Percentiles rank a stretch among this genome's conserved stretches.
Conservation (phyloP, 64 coral and sea anemone genomes). For the Anthopleura sola region DNA sequence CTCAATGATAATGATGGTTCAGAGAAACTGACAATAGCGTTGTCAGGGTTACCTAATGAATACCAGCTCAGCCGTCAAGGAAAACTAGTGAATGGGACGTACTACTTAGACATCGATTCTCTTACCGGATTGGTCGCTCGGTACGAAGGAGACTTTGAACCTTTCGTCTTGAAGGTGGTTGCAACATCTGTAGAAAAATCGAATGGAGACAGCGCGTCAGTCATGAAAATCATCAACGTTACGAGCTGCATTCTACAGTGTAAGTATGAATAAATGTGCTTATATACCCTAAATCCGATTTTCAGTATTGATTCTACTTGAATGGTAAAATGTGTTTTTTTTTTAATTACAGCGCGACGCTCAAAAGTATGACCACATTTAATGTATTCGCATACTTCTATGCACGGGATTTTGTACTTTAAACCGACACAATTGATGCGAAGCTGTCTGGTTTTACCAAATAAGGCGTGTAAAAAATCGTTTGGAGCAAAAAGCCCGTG, state of each 20-base stretch:
- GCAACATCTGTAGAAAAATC: conserved; percentile 35
- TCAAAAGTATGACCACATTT: no score
- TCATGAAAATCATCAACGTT: conserved; percentile 20
- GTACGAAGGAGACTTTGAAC: conserved; percentile 8
- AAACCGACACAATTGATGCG: no score
- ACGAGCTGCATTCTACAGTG: conserved; percentile 12
- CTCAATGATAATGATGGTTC: conserved; percentile 40
- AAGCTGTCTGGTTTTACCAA: no score
- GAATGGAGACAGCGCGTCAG: conserved; percentile 36
- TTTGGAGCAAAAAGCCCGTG: no score
- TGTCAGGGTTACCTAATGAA: conserved; percentile 34
- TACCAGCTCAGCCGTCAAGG: conserved; percentile 18
- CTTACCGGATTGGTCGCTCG: conserved; percentile 7
- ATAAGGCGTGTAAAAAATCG: no score
- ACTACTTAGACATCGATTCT: not conserved
- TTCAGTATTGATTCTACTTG: no score
- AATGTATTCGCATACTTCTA: no score
- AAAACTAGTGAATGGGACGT: not conserved
- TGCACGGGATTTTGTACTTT: no score
- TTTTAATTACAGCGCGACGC: no score
- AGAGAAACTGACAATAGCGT: conserved; percentile 36
- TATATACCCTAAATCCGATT: no score
- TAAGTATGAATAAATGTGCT: not conserved
- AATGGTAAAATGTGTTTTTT: no score
- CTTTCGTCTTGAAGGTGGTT: conserved; percentile 27